These are phyloP conservation scores for Lindbergichthys nudifrons DNA, from an alignment of 2,797 vertebrate species.

Conservation along the genomic window DNA sequence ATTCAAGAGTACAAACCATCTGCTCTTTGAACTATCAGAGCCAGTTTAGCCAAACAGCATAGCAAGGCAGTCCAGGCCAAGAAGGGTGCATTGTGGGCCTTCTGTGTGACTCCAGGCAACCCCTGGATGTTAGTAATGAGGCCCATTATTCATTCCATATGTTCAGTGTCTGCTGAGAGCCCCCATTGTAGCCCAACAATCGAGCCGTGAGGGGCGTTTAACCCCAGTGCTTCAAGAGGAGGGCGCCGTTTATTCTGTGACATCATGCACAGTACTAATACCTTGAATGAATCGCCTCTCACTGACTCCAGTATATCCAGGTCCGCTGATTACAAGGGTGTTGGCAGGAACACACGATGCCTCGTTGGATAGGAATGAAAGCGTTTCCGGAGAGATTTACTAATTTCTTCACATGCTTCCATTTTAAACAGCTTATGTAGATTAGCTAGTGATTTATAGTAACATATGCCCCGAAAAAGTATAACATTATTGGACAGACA, in stretches of 20 bases:
- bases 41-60: conserved; percentile 42
- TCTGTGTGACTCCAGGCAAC: conserved; percentile 81
- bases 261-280: conserved; percentile 72
- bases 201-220: conserved; percentile 76
- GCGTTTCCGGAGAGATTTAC: conserved; percentile 45
- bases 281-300: conserved; percentile 61
- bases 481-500: background rate
- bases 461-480: background rate
- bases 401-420: conserved; percentile 38
- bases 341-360: conserved; percentile 38
- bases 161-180: conserved; percentile 82
- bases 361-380: conserved; percentile 45
- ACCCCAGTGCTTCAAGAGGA: conserved; percentile 73
- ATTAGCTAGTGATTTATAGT: conserved; percentile 22
- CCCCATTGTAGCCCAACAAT: conserved; percentile 79
- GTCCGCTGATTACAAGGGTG: conserved; percentile 48
- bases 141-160: conserved; percentile 88
- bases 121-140: conserved; percentile 84
- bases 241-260: conserved; percentile 67
- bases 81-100: conserved; percentile 71
- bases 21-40: conserved; percentile 17
- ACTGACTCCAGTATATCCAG: conserved; percentile 36
- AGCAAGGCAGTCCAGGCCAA: conserved; percentile 48
- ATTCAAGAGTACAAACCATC: conserved; percentile 21
- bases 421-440: conserved; percentile 34